Base-by-base conservation (phyloP, 1,140 invertebrate species). In the Drosophila littoralis region DNA sequence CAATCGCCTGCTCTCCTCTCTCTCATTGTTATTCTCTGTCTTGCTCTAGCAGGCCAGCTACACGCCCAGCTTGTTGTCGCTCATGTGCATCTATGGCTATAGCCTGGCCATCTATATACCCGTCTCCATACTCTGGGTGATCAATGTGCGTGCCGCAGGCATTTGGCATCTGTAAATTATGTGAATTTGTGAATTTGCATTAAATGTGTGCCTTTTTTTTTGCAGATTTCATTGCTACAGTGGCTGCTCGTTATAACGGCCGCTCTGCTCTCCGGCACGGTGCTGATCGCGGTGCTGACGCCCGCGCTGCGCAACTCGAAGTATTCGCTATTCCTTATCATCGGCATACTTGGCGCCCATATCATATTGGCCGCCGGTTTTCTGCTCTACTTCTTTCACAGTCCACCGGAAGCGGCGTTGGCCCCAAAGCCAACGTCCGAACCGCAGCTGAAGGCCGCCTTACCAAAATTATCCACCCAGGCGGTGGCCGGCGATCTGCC, bases 71-170 rank as follows among this genome's bases (percentile, higher is more conserved):
- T 95, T 97, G 79, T 93, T 98, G 69, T 96, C 97, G 58, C 94
- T 98, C 6, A 94, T 99, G 74, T 99, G 98, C 92, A 93, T 99
- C 2, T 99, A 99, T 92, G 98, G 98, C 12, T 99, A 99, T 92
- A 98, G 97, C 0, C 93, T 99, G 43, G 95, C 97, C 36, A 97
- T 99, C 75, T 99, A 98, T 91, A 95, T 99, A 81, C 98, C 98
- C 7, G 96, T 98, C 6, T 97, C 97, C n/a, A 95, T 99, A 79
- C 93, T 99, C 6, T 99, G 98, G 97, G 95, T 97, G 0, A 97
- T 99, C 71, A 91, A 92, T 76, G 91, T 92, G 48, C 69, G 82
- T 75, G 2, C 0, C 10, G 22, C 15, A 7, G 2, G 32, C 13
- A 3, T n/a, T 10, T 45, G 22, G 33, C 33, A 38, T 33, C 8